A percentile compares a stretch with the other conserved stretches of the same genome.
Evolutionary conservation across 2,888 invertebrate species (phyloP).

Genomic region (Spilarctia lutea): DNA sequence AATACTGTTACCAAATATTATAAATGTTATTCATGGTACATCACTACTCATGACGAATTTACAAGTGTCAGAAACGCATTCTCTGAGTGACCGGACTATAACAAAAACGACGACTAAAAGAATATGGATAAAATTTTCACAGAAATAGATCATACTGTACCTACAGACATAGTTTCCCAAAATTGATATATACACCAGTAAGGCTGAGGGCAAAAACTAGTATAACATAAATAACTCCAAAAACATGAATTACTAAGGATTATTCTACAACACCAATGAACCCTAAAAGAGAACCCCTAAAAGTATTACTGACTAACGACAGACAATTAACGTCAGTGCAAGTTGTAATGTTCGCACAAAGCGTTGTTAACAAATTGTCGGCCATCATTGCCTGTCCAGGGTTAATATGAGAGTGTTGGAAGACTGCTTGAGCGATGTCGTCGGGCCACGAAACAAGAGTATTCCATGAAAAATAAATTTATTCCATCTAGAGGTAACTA

Average conservation of each 20-base stretch:
- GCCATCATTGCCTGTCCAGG: conserved; percentile 66
- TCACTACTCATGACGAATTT: too few species aligned
- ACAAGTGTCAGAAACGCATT: too few species aligned
- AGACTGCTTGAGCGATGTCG: conserved; percentile 28
- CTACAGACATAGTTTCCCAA: too few species aligned
- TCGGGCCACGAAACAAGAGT: conserved; percentile 32
- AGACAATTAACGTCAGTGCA: conserved; percentile 61
- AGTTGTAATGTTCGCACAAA: conserved; percentile 61
- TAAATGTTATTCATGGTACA: too few species aligned
- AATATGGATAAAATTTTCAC: too few species aligned
- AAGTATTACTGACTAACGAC: conserved; percentile 51
- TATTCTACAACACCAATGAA: background rate
- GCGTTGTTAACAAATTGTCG: conserved; percentile 65
- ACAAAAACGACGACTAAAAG: too few species aligned
- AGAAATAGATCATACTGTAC: too few species aligned
- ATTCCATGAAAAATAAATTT: background rate
- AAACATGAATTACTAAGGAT: conserved; percentile 6
- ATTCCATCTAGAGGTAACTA: background rate
- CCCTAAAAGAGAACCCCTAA: conserved; percentile 1
- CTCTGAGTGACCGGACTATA: too few species aligned
- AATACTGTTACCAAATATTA: too few species aligned
- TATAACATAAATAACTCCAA: background rate
- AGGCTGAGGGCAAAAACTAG: background rate
- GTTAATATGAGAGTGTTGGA: conserved; percentile 67
- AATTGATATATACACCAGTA: too few species aligned